These are phyloP conservation scores for Oncorhynchus nerka DNA, from an alignment of 2,113 vertebrate species.

Conservation along the genomic window DNA sequence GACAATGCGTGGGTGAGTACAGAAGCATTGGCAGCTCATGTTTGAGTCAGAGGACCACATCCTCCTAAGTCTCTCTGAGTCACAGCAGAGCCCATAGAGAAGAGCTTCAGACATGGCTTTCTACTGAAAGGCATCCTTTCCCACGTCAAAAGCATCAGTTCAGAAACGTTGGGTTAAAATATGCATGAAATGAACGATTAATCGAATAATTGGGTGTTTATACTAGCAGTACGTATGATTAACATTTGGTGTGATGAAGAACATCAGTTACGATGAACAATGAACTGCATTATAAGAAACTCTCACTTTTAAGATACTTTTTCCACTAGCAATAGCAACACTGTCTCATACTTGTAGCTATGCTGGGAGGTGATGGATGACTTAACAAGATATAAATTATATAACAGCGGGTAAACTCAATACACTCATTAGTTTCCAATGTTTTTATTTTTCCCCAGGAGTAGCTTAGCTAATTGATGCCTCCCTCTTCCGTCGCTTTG, in stretches of 20 bases:
- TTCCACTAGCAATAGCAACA: constrained; percentile 12
- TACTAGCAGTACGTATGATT: constrained; percentile 21
- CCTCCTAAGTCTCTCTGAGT: constrained; percentile 73
- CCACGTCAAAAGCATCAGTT: constrained; percentile 52
- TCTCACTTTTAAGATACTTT: not conserved
- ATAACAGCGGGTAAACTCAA: constrained; percentile 68
- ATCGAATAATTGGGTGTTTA: constrained; percentile 39
- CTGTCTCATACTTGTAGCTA: constrained; percentile 47
- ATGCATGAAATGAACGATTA: constrained; percentile 50
- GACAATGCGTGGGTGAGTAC: constrained; percentile 41
- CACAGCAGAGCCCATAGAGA: constrained; percentile 62
- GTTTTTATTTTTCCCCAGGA: constrained; percentile 69
- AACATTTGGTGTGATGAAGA: constrained; percentile 33
- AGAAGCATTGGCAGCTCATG: constrained; percentile 49
- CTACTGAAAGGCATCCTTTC: constrained; percentile 66
- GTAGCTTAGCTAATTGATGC: constrained; percentile 62
- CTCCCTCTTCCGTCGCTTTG: constrained; percentile 63
- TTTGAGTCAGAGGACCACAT: constrained; percentile 72
- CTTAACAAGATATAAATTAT: constrained; percentile 67
- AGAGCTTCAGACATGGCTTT: constrained; percentile 64
- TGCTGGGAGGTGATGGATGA: constrained; percentile 62
- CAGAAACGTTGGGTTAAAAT: constrained; percentile 37
- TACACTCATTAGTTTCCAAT: constrained; percentile 64
- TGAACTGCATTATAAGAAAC: not conserved
- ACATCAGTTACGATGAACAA: constrained; percentile 15